Percentiles rank a stretch among this genome's conserved stretches.
Conservation (phyloP, 2,888 invertebrate species). For the Drosophila mettleri region DNA sequence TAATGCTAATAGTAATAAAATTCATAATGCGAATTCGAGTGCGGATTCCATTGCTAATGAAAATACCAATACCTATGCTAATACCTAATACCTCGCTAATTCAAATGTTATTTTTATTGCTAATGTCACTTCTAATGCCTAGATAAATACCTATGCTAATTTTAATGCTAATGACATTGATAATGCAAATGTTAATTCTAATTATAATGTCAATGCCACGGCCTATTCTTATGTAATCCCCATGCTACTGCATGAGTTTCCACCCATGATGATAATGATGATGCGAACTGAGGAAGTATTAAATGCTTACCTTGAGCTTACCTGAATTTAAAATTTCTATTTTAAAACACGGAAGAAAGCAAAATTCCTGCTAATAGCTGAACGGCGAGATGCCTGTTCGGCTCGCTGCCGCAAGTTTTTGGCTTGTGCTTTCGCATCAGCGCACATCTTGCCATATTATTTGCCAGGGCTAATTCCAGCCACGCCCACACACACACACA, state of each 20-base stretch:
- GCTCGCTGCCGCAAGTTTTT: neutral
- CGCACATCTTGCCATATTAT: constrained; percentile 20
- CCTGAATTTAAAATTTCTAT: neutral
- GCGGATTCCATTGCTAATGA: neutral
- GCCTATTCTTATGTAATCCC: no score
- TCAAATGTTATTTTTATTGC: neutral
- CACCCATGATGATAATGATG: neutral
- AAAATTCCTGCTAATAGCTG: neutral
- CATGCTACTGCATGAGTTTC: no score
- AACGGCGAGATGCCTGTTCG: neutral
- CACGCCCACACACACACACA: constrained; percentile 8
- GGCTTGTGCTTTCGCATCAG: constrained; percentile 26
- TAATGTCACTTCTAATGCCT: no score
- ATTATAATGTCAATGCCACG: neutral
- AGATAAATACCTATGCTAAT: no score
- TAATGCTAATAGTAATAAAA: neutral
- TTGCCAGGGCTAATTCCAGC: constrained; percentile 40
- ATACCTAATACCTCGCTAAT: neutral
- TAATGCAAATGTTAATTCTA: neutral
- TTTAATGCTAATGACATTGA: no score
- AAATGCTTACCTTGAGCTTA: no score
- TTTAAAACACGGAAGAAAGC: constrained; percentile 4
- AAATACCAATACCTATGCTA: neutral
- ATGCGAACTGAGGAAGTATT: neutral
- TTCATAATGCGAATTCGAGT: neutral